Percentiles rank a stretch among this genome's conserved stretches.
phyloP scores from a whole-genome alignment of 2,888 invertebrate species.

The Thymelicus acteon region DNA sequence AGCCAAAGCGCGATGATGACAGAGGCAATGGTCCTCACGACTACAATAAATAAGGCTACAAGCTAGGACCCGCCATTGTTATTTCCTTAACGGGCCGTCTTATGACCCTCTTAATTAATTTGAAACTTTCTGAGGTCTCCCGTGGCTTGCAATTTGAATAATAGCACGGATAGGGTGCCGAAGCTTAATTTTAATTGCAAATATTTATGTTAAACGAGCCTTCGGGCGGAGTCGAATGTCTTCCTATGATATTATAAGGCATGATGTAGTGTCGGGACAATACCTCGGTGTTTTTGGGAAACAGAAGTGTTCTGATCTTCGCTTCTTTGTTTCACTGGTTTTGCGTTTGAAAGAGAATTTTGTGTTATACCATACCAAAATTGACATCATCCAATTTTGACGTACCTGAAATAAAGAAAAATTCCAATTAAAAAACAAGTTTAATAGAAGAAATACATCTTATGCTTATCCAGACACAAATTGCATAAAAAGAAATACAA shows the following conservation, averaged over 20 bases:
- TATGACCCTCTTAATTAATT: slow-evolving; percentile 84
- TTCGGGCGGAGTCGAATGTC: slow-evolving; percentile 50
- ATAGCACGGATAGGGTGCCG: slow-evolving; percentile 79
- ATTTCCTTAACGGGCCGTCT: slow-evolving; percentile 83
- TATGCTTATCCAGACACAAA: no score
- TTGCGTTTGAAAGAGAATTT: slow-evolving; percentile 21
- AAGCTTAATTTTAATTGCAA: slow-evolving; percentile 83
- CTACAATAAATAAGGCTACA: slow-evolving; percentile 75
- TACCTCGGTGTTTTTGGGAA: slow-evolving; percentile 44
- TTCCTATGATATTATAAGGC: slow-evolving; percentile 66
- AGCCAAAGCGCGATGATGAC: slow-evolving; percentile 66
- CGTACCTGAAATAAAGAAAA: slow-evolving; percentile 40
- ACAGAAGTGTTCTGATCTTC: slow-evolving; percentile 35
- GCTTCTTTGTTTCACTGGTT: slow-evolving; percentile 20
- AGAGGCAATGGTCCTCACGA: slow-evolving; percentile 70
- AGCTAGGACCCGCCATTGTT: slow-evolving; percentile 74
- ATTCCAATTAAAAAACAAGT: not conserved
- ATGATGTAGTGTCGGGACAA: slow-evolving; percentile 69
- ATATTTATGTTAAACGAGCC: slow-evolving; percentile 82
- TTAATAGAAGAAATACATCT: no score
- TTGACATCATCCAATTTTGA: slow-evolving; percentile 26
- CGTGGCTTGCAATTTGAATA: slow-evolving; percentile 83
- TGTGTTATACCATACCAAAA: slow-evolving; percentile 28
- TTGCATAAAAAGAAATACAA: no score
- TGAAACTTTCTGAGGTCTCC: slow-evolving; percentile 84